Conservation (phyloP, 37 sponge, comb jelly and placozoan genomes). For the Ianthella basta region DNA sequence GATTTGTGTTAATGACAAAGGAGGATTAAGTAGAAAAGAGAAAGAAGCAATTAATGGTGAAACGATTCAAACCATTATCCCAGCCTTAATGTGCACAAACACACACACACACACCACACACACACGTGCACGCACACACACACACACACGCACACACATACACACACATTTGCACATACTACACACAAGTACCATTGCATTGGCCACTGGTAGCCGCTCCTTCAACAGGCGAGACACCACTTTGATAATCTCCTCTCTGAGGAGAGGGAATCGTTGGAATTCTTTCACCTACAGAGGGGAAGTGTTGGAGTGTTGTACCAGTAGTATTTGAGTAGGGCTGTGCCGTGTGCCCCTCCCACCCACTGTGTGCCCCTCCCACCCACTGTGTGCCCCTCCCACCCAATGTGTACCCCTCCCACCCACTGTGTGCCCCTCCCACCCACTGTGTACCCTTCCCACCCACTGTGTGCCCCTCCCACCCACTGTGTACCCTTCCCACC, state of each 20-base stretch:
- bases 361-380: no score
- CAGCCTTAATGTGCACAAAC: not conserved
- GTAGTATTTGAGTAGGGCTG: no score
- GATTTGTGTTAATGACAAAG: no score
- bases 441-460: no score
- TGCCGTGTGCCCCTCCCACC: no score
- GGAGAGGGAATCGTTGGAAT: constrained; percentile 88
- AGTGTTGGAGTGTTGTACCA: constrained; percentile 21
- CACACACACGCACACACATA: not conserved
- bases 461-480: no score
- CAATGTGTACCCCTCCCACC: no score
- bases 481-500: no score
- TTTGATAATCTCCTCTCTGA: constrained; percentile 77
- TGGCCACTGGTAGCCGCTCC: constrained; percentile 81
- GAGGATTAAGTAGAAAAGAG: no score
- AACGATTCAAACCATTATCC: not conserved
- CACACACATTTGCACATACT: not conserved
- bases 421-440: no score
- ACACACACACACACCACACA: constrained; percentile 8
- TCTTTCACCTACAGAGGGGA: constrained; percentile 65
- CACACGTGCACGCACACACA: not conserved
- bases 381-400: no score
- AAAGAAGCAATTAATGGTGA: no score
- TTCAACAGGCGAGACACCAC: constrained; percentile 83
- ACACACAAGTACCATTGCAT: constrained; percentile 72